These are phyloP conservation scores for Erythrocercus mccallii DNA, from an alignment of 2,113 vertebrate genomes.

Conservation along the genomic window DNA sequence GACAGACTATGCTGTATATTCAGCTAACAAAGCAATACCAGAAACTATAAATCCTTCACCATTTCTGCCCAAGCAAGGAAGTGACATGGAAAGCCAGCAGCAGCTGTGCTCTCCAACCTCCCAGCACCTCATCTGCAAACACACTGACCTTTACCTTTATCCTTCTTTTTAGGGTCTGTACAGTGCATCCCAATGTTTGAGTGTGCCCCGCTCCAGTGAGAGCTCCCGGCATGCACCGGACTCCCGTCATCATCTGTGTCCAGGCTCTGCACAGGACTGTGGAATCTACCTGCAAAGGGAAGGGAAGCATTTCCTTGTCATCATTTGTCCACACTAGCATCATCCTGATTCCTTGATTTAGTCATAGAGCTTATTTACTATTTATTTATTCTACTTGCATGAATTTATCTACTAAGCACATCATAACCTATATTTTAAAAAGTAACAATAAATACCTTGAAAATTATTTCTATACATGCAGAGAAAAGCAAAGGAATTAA, in stretches of 20 bases:
- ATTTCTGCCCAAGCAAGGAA: not conserved
- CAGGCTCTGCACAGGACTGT: conserved; percentile 18
- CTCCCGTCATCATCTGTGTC: conserved; percentile 63
- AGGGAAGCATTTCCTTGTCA: not conserved
- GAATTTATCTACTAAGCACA: not conserved
- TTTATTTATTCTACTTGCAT: not conserved
- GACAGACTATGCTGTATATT: not conserved
- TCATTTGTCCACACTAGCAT: not conserved
- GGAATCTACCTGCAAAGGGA: conserved; percentile 28
- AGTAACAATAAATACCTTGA: not conserved
- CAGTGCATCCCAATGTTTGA: conserved; percentile 24
- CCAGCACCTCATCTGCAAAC: not conserved
- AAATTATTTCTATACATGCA: not conserved
- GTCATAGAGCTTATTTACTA: not conserved
- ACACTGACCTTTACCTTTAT: conserved; percentile 51
- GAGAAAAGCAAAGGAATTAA: not conserved
- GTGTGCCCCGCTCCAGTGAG: conserved; percentile 53
- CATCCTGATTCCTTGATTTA: not conserved
- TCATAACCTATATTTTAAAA: not conserved
- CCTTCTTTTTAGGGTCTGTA: conserved; percentile 42
- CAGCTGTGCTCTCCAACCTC: not conserved
- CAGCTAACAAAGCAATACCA: not conserved
- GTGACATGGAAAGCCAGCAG: not conserved
- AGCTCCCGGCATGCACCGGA: conserved; percentile 50
- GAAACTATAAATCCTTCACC: not conserved